phyloP scores from a whole-genome alignment of 2,113 vertebrate species.

The Seriola rivoliana region DNA sequence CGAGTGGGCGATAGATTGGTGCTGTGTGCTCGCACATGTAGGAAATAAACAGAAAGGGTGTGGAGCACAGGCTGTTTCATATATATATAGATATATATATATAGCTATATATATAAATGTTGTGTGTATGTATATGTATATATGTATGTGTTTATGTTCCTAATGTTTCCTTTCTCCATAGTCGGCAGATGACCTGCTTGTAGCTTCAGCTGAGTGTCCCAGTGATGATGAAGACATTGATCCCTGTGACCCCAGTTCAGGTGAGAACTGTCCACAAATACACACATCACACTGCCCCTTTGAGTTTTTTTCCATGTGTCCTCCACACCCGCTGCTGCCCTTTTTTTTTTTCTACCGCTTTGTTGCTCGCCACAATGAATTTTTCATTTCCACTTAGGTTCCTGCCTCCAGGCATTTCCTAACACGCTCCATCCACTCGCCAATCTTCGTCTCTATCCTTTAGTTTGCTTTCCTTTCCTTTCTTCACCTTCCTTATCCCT shows the following conservation, averaged over 20 bases:
- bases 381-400: constrained; percentile 67
- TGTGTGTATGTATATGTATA: not conserved
- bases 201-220: constrained; percentile 96
- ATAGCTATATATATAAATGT: not conserved
- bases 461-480: constrained; percentile 11
- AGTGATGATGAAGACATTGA: constrained; percentile 97
- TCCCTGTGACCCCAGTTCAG: constrained; percentile 98
- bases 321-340: not conserved
- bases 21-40: constrained; percentile 51
- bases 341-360: not conserved
- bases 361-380: constrained; percentile 53
- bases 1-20: constrained; percentile 53
- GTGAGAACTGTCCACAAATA: constrained; percentile 82
- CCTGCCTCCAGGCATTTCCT: constrained; percentile 45
- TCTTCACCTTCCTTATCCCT: constrained; percentile 1
- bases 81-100: too few relatives aligned
- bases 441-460: constrained; percentile 12
- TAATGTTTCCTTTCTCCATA: constrained; percentile 72
- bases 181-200: constrained; percentile 94
- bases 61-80: constrained; percentile 6
- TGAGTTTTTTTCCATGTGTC: not conserved
- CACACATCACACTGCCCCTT: not conserved
- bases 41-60: constrained; percentile 59
- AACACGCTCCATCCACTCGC: constrained; percentile 36
- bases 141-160: not conserved